A percentile compares a stretch with the other conserved stretches of the same genome.
These are phyloP conservation scores for Mastomys natalensis DNA, from an alignment of 2,113 vertebrate genomes.

Conservation along the genomic window DNA sequence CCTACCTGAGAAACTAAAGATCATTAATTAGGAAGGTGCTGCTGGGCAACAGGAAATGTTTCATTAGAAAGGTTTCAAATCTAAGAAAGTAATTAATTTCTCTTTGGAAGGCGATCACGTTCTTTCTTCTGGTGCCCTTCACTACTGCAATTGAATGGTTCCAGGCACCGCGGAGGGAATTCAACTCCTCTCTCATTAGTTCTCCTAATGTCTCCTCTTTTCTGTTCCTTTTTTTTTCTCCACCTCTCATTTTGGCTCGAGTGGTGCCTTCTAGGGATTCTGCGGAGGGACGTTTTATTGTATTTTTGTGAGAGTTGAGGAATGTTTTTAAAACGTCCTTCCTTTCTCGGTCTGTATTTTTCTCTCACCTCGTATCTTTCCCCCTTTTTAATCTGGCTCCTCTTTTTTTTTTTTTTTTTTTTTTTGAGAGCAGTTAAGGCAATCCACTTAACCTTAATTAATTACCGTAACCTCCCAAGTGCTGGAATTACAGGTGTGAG, in stretches of 20 bases:
- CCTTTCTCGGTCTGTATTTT: background rate
- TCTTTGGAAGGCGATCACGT: constrained; percentile 65
- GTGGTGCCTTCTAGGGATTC: constrained; percentile 24
- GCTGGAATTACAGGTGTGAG: background rate
- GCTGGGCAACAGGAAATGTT: constrained; percentile 77
- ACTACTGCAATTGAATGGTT: constrained; percentile 46
- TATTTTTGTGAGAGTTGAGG: constrained; percentile 29
- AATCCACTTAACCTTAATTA: background rate
- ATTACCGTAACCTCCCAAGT: background rate
- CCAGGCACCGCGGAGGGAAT: constrained; percentile 32
- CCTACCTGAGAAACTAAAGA: constrained; percentile 76
- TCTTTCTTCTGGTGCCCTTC: constrained; percentile 69
- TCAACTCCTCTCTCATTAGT: constrained; percentile 58
- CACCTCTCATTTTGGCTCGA: constrained; percentile 29
- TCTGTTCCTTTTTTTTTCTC: background rate
- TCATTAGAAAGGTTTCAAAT: constrained; percentile 78
- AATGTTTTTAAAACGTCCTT: background rate
- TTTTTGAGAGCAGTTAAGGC: background rate
- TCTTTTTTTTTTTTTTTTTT: background rate
- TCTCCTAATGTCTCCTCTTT: constrained; percentile 13
- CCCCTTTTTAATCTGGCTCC: background rate
- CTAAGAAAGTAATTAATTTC: constrained; percentile 79
- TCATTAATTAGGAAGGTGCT: constrained; percentile 81
- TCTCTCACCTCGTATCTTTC: background rate
- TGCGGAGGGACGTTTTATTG: background rate